Evolutionary conservation across 2,797 vertebrate species (phyloP).

Genomic region (Lophius americanus): DNA sequence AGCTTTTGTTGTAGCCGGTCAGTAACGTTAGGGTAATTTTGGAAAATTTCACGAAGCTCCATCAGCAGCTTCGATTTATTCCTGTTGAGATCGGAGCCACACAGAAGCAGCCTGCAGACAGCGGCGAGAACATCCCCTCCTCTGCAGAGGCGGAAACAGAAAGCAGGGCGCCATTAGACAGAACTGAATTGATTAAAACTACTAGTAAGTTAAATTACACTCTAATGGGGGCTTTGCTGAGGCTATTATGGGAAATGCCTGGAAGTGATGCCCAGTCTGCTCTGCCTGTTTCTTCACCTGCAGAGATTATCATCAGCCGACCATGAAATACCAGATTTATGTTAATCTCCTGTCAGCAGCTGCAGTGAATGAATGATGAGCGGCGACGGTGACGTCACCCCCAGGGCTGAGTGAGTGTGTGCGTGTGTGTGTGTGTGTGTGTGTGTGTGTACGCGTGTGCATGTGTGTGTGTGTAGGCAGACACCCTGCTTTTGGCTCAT

Average conservation of each 20-base stretch:
- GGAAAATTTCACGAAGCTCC: too few relatives aligned
- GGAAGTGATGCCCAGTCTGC: not conserved
- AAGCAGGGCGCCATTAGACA: not conserved
- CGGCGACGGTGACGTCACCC: not conserved
- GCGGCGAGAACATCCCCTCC: too few relatives aligned
- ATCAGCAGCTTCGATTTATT: too few relatives aligned
- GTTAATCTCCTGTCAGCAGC: not conserved
- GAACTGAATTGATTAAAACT: not conserved
- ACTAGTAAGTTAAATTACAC: not conserved
- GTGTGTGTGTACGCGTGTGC: not conserved
- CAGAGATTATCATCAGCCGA: not conserved
- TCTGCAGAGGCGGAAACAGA: not conserved
- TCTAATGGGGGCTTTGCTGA: not conserved
- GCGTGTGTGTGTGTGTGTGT: slow-evolving; percentile 2
- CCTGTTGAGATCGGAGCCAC: too few relatives aligned
- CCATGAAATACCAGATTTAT: not conserved
- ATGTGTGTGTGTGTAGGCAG: not conserved
- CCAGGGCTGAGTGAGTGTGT: too few relatives aligned
- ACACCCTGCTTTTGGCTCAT: slow-evolving; percentile 21
- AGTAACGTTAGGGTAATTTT: too few relatives aligned
- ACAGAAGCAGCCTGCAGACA: too few relatives aligned
- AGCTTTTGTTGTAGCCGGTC: too few relatives aligned
- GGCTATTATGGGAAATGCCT: not conserved
- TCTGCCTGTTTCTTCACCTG: not conserved
- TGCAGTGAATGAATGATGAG: not conserved